Evolutionary conservation across 2,888 invertebrate species (phyloP).

Genomic region (Eulithis testata): DNA sequence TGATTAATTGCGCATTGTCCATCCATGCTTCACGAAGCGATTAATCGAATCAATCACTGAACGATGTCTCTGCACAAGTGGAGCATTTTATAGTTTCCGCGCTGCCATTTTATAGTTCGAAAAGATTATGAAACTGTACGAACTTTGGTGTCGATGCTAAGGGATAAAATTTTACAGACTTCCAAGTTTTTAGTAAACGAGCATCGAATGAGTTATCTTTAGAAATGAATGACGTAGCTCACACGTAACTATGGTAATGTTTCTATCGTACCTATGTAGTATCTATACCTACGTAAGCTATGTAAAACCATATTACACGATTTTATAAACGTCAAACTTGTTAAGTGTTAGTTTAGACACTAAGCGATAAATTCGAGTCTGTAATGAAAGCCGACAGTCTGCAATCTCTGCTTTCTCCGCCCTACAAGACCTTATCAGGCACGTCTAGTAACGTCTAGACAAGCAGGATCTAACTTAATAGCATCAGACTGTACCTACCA

Average conservation of each 20-base stretch:
- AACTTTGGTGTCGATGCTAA: too few relatives aligned
- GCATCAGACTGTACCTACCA: background rate
- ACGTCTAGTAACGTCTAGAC: constrained; percentile 25
- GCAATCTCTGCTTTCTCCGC: constrained; percentile 24
- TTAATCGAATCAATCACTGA: constrained; percentile 54
- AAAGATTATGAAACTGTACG: background rate
- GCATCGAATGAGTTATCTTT: too few relatives aligned
- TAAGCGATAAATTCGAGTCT: constrained; percentile 5
- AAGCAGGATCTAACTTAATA: constrained; percentile 12
- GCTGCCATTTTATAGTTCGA: background rate
- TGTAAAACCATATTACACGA: background rate
- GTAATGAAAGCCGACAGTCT: constrained; percentile 14
- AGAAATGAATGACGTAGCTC: too few relatives aligned
- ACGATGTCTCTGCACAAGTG: constrained; percentile 23
- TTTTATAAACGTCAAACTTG: background rate
- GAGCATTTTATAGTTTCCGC: constrained; percentile 11
- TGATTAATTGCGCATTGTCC: constrained; percentile 20
- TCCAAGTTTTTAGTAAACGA: too few relatives aligned
- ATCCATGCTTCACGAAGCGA: constrained; percentile 46
- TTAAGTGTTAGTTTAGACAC: background rate
- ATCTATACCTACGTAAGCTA: background rate
- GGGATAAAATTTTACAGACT: too few relatives aligned
- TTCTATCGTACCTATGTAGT: background rate
- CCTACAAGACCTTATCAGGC: constrained; percentile 27
- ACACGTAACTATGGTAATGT: too few relatives aligned